Base-by-base conservation (phyloP, 64 coral and sea anemone genomes). In the Acropora yongei region DNA sequence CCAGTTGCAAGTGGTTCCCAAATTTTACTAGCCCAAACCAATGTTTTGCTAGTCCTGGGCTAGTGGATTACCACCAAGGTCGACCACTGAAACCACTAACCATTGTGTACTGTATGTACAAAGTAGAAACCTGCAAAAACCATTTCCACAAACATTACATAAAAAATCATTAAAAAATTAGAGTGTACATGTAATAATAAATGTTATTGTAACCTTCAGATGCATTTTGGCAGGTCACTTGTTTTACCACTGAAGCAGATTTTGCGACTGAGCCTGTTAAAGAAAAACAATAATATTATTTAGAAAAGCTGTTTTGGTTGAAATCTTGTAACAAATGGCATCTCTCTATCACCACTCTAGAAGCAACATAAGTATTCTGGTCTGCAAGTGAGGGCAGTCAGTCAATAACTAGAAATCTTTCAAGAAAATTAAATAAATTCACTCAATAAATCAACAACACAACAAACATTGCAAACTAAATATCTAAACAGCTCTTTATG, bases 371-470 rank as follows among this genome's bases (percentile, higher is more conserved):
- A 63, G 58, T 63, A 2, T 63, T 63, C 58, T 63, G 58, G 58
- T 63, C 58, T 12, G 10, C 58, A 63, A 63, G 58, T 63, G 58
- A 63, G 12, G 58, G 58, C 58, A 63, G 58, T 63, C 58, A 63
- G 58, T 63, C 58, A 63, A 63, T 63, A 63, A 63, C 58, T 63
- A 63, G 58, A 63, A 5, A 63, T 63, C 58, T 63, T 63, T 63
- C 58, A 63, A 63, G 58, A 63, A 63, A 63, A 63, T 63, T 63
- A 63, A 63, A 63, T 63, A 63, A 63, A 63, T 63, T 63, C 58
- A 63, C 58, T 63, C 10, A 63, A 63, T 63, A 63, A 63, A 63
- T 63, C 58, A 63, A 63, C 58, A 63, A 63, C 58, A 63, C 58
- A 63, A 63, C 58, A 63, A 63, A 63, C 6, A 63, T 63, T 63